Percentiles rank a stretch among this genome's conserved stretches.
These are phyloP conservation scores for Euura saliciscinereae DNA, from an alignment of 1,140 invertebrate genomes.

Conservation along the genomic window DNA sequence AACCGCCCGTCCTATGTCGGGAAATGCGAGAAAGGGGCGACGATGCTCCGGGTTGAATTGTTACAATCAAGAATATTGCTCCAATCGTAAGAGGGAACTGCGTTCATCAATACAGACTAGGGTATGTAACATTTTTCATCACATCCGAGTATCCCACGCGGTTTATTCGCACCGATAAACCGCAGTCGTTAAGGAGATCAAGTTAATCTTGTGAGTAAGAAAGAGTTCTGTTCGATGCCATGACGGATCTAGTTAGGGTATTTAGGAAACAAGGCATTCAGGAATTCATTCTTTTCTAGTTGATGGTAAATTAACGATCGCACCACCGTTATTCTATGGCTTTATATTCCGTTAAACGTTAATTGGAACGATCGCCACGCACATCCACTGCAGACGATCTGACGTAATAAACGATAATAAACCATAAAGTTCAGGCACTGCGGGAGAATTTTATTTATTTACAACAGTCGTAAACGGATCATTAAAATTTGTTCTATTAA, in stretches of 20 bases:
- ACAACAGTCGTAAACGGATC: slow-evolving; percentile 8
- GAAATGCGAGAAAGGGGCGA: neutral
- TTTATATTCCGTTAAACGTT: neutral
- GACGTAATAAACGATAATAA: neutral
- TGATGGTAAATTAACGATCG: slow-evolving; percentile 2
- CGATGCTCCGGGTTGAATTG: neutral
- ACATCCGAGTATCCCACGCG: neutral
- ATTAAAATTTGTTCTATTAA: slow-evolving; percentile 16
- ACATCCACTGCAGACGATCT: neutral
- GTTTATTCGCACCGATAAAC: neutral
- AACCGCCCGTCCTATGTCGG: neutral
- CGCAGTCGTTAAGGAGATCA: neutral
- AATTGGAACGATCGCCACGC: slow-evolving; percentile 4
- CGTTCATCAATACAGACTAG: neutral
- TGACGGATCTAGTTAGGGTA: neutral
- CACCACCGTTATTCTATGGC: neutral
- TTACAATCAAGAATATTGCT: neutral
- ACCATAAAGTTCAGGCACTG: neutral
- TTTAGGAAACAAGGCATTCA: neutral
- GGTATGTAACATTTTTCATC: neutral
- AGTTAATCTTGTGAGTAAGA: neutral
- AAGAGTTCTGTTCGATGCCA: too few relatives aligned
- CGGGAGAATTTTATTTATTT: slow-evolving; percentile 14
- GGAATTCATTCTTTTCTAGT: neutral
- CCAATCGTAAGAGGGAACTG: neutral